Evolutionary conservation across 2,113 vertebrate genomes (phyloP).

Genomic region (Aptenodytes patagonicus): DNA sequence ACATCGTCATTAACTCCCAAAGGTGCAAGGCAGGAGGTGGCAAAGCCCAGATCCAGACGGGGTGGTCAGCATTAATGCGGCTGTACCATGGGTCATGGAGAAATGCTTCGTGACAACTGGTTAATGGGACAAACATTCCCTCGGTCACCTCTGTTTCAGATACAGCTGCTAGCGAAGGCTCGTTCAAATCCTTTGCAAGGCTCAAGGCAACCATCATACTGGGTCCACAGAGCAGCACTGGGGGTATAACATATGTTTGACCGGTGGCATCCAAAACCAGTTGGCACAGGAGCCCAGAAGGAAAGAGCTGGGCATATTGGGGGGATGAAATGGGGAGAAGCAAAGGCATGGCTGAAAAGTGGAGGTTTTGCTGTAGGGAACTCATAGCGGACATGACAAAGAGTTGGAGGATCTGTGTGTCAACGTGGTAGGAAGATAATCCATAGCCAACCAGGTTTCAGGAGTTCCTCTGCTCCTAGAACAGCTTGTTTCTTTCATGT

Average conservation of each 20-base stretch:
- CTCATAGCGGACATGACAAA: not conserved
- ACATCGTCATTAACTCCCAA: not conserved
- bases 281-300: not conserved
- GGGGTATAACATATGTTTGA: not conserved
- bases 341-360: not conserved
- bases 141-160: not conserved
- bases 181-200: not conserved
- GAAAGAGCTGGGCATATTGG: not conserved
- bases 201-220: not conserved
- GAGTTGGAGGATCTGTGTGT: not conserved
- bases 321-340: not conserved
- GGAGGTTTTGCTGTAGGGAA: not conserved
- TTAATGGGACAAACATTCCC: fast-evolving
- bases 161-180: not conserved
- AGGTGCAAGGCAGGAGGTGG: not conserved
- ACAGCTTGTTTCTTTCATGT: not conserved
- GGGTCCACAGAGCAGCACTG: not conserved
- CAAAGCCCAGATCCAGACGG: fast-evolving
- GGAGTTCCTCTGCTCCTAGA: not conserved
- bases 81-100: not conserved
- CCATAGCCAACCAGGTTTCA: not conserved
- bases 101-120: not conserved
- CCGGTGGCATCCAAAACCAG: not conserved
- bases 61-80: not conserved
- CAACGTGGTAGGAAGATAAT: not conserved